Evolutionary conservation across 53 echinoderm and acorn worm genomes (phyloP).

Genomic region (Antedon mediterranea): DNA sequence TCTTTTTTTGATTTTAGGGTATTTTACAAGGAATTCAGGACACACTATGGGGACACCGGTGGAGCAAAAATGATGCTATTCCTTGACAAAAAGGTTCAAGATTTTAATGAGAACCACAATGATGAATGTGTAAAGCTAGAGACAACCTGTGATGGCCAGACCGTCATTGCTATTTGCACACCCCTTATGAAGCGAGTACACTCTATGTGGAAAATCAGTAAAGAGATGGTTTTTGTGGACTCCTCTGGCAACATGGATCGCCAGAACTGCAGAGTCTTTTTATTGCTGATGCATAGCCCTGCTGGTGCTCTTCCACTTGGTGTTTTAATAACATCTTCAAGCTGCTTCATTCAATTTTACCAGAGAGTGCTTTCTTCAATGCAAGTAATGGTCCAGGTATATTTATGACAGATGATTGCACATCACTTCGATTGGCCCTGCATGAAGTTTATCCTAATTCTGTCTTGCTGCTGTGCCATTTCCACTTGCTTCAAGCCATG

Average conservation of each 20-base stretch:
- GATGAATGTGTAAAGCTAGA: slow-evolving; percentile 20
- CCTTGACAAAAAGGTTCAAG: slow-evolving; percentile 12
- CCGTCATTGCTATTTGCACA: slow-evolving; percentile 30
- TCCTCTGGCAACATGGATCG: neutral
- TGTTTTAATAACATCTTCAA: slow-evolving; percentile 4
- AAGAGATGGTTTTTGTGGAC: slow-evolving; percentile 23
- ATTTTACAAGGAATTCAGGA: neutral
- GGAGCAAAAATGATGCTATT: slow-evolving; percentile 2
- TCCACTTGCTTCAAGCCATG: too few relatives aligned
- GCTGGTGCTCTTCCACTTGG: slow-evolving; percentile 20
- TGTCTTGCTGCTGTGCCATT: too few relatives aligned
- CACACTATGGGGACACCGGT: neutral
- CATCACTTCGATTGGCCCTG: too few relatives aligned
- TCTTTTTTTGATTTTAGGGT: too few relatives aligned
- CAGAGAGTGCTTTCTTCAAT: too few relatives aligned
- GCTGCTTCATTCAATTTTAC: too few relatives aligned
- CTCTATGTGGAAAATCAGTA: slow-evolving; percentile 3
- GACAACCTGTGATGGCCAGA: slow-evolving; percentile 19
- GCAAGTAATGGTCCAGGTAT: too few relatives aligned
- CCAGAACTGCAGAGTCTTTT: slow-evolving; percentile 7
- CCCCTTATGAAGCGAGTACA: slow-evolving; percentile 31
- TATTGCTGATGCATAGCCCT: slow-evolving; percentile 9
- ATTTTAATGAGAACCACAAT: slow-evolving; percentile 5
- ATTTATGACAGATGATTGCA: too few relatives aligned
- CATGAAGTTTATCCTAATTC: too few relatives aligned